Conservation (phyloP, 1,140 invertebrate species). For the Scaptomyza hsui region DNA sequence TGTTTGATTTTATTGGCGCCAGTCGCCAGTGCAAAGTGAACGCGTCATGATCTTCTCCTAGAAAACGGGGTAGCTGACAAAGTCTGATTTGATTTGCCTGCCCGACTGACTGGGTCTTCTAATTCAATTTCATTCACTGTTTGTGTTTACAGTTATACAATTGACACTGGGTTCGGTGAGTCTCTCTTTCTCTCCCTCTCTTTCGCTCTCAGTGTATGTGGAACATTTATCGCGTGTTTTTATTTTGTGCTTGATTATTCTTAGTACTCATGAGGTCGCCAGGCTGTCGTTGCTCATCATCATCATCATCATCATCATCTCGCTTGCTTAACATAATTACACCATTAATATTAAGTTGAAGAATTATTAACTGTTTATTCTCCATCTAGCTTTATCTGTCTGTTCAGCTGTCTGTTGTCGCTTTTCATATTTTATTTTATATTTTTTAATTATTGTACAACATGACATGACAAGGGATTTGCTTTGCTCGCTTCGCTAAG, state of each 20-base stretch:
- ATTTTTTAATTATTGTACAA: slow-evolving; percentile 71
- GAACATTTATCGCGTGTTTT: slow-evolving; percentile 20
- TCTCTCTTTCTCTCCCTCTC: neutral
- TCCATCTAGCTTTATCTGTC: neutral
- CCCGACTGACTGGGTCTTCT: slow-evolving; percentile 22
- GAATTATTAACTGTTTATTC: slow-evolving; percentile 14
- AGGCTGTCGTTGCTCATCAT: neutral
- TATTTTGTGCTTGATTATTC: neutral
- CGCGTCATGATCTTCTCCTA: slow-evolving; percentile 23
- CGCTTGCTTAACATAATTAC: slow-evolving; percentile 25
- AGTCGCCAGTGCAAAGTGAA: slow-evolving; percentile 40
- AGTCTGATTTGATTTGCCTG: slow-evolving; percentile 40
- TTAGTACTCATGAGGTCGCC: slow-evolving; percentile 14
- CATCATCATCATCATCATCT: neutral
- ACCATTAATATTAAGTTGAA: slow-evolving; percentile 16
- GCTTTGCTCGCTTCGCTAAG: slow-evolving; percentile 54
- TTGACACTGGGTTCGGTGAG: slow-evolving; percentile 7
- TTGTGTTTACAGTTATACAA: slow-evolving; percentile 48
- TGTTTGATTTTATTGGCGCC: slow-evolving; percentile 67
- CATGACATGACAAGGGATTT: slow-evolving; percentile 81
- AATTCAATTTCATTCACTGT: slow-evolving; percentile 59
- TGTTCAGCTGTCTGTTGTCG: slow-evolving; percentile 32
- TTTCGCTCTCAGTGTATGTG: slow-evolving; percentile 8
- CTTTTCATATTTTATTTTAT: slow-evolving; percentile 43
- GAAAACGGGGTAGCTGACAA: slow-evolving; percentile 2